Base-by-base conservation (phyloP, 2,113 vertebrate genomes). In the Athene noctua region DNA sequence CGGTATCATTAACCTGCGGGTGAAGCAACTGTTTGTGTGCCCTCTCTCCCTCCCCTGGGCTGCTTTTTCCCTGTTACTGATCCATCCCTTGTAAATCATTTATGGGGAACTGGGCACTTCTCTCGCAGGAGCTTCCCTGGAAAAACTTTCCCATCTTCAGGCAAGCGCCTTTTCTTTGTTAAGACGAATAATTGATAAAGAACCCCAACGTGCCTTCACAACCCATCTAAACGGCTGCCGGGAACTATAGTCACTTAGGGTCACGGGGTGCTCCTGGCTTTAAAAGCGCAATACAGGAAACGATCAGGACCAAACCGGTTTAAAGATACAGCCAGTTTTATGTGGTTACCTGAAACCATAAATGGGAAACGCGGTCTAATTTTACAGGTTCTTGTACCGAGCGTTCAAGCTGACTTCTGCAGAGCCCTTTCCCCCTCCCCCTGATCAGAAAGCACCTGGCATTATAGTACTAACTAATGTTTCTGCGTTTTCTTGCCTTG, bases 81-180 rank as follows among this genome's bases (percentile, higher is more conserved):
- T 94, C 93, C 89, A 88, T 93, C 87, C 75, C 92, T 92, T 59
- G 96, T 95, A 93, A 96, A 96, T 96, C 84, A 95, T 95, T 96
- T 91, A 95, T 91, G 80, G 94, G 75, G 54, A 88, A 51, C 66
- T 19, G 73, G 86, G 90, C 75, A 68, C 80, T 94, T 89, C 63
- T 86, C 62, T 79, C 61, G 61, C 83, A 89, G 94, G 86, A 95
- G 92, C 86, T 95, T 94, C 88, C 44, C 88, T 89, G 74, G 83
- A 88, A 96, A 96, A 97, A 96, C 86, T 96, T 96, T 94, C 86
- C 80, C 74, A 54, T 94, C 70, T 91, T 87, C 68, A 54, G 73
- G 61, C 68, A 73, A 94, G 73, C 17, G 44, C 44, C 73, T 80
- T 80, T 90, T 85, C 86, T 95, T 95, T 95, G 88, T 94, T 91